A percentile compares a stretch with the other conserved stretches of the same genome.
Evolutionary conservation across 2,797 vertebrate genomes (phyloP).

Genomic region (Pangasius krempfi): DNA sequence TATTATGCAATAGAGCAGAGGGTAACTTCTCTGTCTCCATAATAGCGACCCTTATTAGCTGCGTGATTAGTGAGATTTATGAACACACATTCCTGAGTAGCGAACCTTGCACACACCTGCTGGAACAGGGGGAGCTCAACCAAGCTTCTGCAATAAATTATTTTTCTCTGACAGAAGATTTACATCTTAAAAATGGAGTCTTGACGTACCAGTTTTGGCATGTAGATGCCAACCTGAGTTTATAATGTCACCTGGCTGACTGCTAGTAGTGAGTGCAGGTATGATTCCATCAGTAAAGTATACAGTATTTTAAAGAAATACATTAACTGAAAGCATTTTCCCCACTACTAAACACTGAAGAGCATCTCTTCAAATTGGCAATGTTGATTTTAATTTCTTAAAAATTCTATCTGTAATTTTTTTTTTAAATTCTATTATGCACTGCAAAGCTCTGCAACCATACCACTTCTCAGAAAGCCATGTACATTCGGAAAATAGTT

Average conservation of each 20-base stretch:
- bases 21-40: slow-evolving; percentile 61
- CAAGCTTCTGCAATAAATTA: slow-evolving; percentile 61
- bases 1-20: slow-evolving; percentile 59
- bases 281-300: not conserved
- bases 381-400: not conserved
- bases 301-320: not conserved
- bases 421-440: not conserved
- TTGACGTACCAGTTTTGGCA: slow-evolving; percentile 32
- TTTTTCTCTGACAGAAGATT: slow-evolving; percentile 47
- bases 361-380: not conserved
- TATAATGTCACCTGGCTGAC: not conserved
- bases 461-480: not conserved
- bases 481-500: not conserved
- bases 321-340: not conserved
- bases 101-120: slow-evolving; percentile 76
- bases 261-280: not conserved
- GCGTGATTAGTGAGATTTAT: slow-evolving; percentile 79
- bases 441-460: not conserved
- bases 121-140: slow-evolving; percentile 64
- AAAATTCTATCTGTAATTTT: not conserved
- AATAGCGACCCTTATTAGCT: slow-evolving; percentile 74
- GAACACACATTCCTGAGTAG: slow-evolving; percentile 73
- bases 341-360: not conserved
- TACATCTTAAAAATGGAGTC: slow-evolving; percentile 26
- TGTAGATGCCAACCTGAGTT: slow-evolving; percentile 25